A percentile compares a stretch with the other conserved stretches of the same genome.
phyloP scores from a whole-genome alignment of 2,888 invertebrate species.

The Xestobium rufovillosum region DNA sequence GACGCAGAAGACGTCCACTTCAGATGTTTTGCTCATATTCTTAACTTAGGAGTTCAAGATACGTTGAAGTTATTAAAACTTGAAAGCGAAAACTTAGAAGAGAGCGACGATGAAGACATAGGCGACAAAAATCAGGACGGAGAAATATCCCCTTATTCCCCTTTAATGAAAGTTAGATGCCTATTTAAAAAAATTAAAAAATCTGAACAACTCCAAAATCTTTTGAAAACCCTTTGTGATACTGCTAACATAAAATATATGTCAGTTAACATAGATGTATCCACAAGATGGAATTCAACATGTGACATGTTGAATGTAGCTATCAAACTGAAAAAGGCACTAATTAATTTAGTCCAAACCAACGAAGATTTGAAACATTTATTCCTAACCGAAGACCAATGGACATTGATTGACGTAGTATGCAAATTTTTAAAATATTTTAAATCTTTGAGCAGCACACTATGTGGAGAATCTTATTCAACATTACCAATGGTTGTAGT shows the following conservation, averaged over 20 bases:
- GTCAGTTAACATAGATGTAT: conserved; percentile 4
- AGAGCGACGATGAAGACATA: no score
- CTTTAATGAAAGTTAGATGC: conserved; percentile 5
- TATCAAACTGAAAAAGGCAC: conserved; percentile 6
- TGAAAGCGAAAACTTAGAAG: no score
- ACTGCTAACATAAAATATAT: conserved; percentile 8
- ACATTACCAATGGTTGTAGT: conserved; percentile 21
- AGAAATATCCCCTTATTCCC: no score
- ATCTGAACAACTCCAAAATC: neutral
- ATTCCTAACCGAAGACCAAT: no score
- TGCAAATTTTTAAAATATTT: conserved; percentile 14
- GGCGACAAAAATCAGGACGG: conserved; percentile 2
- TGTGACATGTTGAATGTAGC: conserved; percentile 4
- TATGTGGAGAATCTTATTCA: conserved; percentile 22
- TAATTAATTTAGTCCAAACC: no score
- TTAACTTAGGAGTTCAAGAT: conserved; percentile 29
- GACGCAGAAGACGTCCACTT: conserved; percentile 25
- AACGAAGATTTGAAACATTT: conserved; percentile 1
- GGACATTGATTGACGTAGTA: conserved; percentile 6
- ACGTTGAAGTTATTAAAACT: no score
- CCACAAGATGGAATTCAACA: conserved; percentile 6
- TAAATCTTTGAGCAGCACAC: conserved; percentile 13
- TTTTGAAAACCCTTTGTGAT: conserved; percentile 2
- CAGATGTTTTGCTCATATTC: conserved; percentile 26
- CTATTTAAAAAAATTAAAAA: conserved; percentile 7